Evolutionary conservation across 2,797 vertebrate species (phyloP).

Genomic region (Falco columbarius): DNA sequence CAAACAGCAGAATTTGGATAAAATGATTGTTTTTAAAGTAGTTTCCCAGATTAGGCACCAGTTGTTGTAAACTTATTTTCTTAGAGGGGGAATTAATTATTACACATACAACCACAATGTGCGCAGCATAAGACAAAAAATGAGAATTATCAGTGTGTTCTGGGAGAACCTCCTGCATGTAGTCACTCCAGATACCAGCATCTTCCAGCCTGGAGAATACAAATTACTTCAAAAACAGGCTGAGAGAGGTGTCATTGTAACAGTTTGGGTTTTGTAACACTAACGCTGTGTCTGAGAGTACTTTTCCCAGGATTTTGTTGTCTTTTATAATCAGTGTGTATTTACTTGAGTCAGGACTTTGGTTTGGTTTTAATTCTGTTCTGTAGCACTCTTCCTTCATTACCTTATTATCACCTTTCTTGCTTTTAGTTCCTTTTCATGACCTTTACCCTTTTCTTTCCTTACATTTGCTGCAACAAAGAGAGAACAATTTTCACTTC

Average conservation of each 20-base stretch:
- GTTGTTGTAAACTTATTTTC: neutral
- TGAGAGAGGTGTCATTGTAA: neutral
- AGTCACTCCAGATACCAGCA: neutral
- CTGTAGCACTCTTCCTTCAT: neutral
- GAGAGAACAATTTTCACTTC: neutral
- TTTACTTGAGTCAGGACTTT: neutral
- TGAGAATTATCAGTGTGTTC: neutral
- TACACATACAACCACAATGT: neutral
- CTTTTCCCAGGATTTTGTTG: neutral
- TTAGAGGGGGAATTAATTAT: neutral
- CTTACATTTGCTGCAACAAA: neutral
- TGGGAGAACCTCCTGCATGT: neutral
- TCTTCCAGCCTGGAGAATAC: neutral
- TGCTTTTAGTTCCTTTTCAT: slow-evolving; percentile 1
- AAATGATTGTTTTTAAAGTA: neutral
- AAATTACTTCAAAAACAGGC: neutral
- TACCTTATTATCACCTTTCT: neutral
- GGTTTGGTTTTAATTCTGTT: neutral
- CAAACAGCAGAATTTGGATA: neutral
- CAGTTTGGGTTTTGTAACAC: neutral
- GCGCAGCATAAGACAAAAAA: neutral
- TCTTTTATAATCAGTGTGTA: neutral
- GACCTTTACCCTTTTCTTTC: neutral
- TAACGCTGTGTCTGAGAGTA: neutral
- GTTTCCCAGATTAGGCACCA: neutral